Base-by-base conservation (phyloP, 2,797 vertebrate species). In the Spatula clypeata region DNA sequence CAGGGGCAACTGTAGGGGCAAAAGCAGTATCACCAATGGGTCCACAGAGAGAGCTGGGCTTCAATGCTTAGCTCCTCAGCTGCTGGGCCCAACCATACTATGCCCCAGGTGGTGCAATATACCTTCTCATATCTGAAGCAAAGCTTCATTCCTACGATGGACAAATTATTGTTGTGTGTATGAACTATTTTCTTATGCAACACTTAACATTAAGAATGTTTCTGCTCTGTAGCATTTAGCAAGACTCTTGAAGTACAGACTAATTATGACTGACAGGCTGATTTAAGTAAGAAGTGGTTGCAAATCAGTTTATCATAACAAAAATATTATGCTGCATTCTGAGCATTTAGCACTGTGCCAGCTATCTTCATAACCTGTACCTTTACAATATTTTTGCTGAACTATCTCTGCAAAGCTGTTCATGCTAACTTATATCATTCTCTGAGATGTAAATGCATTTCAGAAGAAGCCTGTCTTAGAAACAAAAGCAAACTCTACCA, bases 201-300 rank as follows among this genome's bases (percentile, higher is more conserved):
- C n/a, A 42, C 61, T 79, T 44, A 60, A 19, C 18, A 36, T 6
- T 27, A 79, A 55, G 44, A 61, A 32, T 32, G 7, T 40, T 84
- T 81, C 57, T 92, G n/a, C 29, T 86, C 38, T 47, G 10, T 11
- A 79, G 31, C 31, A 32, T 18, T 13, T 0, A 94, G 32, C 27
- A 79, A 81, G 82, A 72, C 36, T 67, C 60, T 54, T 45, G 12
- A 86, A 75, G 18, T 20, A 67, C 53, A 77, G 38, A 44, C 8
- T 64, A 92, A 82, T 64, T 80, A 73, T 55, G 57, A 82, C 32
- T 67, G 65, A 57, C 27, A 79, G 51, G 31, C 17, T 70, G 64
- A 79, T 40, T 79, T 71, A 91, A 91, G 51, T 55, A 79, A 89
- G 32, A 86, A 65, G 16, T 34, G 23, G 38, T 76, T 71, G 86